phyloP scores from a whole-genome alignment of 2,797 vertebrate species.

The Girardinus metallicus region DNA sequence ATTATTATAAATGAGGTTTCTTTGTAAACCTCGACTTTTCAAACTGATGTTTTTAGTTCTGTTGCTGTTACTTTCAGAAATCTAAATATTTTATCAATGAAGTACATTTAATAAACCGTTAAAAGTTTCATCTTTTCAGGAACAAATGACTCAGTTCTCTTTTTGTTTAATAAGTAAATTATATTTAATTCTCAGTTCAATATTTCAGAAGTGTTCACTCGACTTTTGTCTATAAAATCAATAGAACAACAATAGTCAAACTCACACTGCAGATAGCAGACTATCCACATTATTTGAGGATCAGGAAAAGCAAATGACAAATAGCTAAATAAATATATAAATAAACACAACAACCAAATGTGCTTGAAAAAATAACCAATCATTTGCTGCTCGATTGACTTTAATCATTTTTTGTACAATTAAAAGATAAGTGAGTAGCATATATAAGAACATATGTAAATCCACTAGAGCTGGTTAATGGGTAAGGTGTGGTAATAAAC shows the following conservation, averaged over 20 bases:
- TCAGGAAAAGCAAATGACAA: not conserved
- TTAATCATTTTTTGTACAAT: too few relatives aligned
- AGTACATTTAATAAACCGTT: not conserved
- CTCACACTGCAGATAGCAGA: not conserved
- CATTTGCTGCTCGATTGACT: not conserved
- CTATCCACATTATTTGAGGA: not conserved
- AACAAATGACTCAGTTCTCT: not conserved
- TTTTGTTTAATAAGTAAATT: not conserved
- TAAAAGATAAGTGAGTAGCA: too few relatives aligned
- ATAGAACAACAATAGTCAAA: not conserved
- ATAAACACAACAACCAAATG: not conserved
- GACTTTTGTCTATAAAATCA: not conserved
- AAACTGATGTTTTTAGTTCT: too few relatives aligned
- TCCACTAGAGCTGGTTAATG: not conserved
- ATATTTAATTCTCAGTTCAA: not conserved
- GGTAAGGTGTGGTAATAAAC: not conserved
- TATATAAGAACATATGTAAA: not conserved
- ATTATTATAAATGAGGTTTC: too few relatives aligned
- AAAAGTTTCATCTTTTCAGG: not conserved
- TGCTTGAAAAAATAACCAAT: not conserved
- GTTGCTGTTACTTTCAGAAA: too few relatives aligned
- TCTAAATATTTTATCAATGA: too few relatives aligned
- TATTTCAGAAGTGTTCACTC: not conserved
- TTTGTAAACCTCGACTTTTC: too few relatives aligned
- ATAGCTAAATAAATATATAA: not conserved